phyloP scores from a whole-genome alignment of 1,140 invertebrate species.

The Calosoma granatense region DNA sequence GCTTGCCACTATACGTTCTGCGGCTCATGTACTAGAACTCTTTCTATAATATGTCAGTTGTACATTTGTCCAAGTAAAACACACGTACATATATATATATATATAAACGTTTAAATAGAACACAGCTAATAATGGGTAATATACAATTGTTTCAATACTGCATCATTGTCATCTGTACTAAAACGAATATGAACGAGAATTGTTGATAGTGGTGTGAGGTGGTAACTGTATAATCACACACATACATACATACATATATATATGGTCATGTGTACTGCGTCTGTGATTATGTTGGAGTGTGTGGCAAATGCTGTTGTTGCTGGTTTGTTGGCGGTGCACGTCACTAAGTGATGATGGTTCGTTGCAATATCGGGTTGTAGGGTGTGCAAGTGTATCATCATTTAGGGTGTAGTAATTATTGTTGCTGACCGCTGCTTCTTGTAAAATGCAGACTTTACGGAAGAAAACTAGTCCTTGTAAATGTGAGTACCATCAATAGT shows the following conservation, averaged over 20 bases:
- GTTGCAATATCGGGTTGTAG: not conserved
- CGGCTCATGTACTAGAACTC: too few relatives aligned
- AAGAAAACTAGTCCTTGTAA: constrained; percentile 82
- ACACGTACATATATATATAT: not conserved
- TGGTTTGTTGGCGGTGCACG: not conserved
- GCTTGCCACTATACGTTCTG: too few relatives aligned
- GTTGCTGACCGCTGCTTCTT: too few relatives aligned
- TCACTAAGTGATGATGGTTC: constrained; percentile 1
- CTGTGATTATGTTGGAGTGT: not conserved
- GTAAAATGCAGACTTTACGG: constrained; percentile 75
- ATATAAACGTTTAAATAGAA: not conserved
- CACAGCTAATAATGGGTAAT: not conserved
- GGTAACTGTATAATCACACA: too few relatives aligned
- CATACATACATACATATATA: too few relatives aligned
- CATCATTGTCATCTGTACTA: not conserved
- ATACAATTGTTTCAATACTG: not conserved
- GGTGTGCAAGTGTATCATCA: not conserved
- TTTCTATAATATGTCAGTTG: too few relatives aligned
- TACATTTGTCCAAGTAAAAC: not conserved
- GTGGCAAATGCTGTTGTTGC: too few relatives aligned
- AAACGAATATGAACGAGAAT: not conserved
- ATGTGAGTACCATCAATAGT: constrained; percentile 53
- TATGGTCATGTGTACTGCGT: too few relatives aligned
- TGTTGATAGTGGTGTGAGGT: not conserved
- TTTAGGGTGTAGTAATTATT: too few relatives aligned